Conservation (phyloP, 2,113 vertebrate genomes). For the Egretta garzetta region DNA sequence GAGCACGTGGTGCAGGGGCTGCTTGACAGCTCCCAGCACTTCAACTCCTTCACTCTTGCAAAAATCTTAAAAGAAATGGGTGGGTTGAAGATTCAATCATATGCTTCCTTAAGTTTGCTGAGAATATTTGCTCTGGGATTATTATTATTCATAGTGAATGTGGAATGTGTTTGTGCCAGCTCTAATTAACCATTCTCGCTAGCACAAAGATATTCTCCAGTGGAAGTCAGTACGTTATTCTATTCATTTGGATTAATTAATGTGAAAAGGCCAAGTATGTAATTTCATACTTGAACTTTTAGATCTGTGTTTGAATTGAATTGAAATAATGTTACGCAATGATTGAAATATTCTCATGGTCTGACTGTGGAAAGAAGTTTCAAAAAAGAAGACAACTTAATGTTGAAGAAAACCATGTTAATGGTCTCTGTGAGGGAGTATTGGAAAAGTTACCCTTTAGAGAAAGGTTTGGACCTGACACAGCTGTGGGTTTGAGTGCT, state of each 20-base stretch:
- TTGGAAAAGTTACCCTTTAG: neutral
- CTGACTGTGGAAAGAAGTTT: neutral
- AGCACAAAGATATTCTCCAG: neutral
- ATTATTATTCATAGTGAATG: neutral
- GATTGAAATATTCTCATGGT: neutral
- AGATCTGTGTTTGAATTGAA: neutral
- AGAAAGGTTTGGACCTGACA: neutral
- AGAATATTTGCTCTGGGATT: neutral
- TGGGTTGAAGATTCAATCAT: neutral
- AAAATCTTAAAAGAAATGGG: neutral
- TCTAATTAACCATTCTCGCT: constrained; percentile 1
- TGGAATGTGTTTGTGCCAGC: constrained; percentile 22
- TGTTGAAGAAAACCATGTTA: neutral
- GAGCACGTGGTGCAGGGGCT: neutral
- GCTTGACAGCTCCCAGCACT: neutral
- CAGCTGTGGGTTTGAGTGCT: neutral
- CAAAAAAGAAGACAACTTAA: neutral
- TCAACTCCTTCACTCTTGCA: neutral
- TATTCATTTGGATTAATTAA: constrained; percentile 36
- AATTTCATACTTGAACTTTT: constrained; percentile 11
- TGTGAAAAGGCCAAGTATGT: constrained; percentile 2
- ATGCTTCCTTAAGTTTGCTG: neutral
- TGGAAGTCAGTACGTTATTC: neutral
- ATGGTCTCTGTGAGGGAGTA: neutral
- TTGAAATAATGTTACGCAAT: neutral